These are phyloP conservation scores for Caligus rogercresseyi DNA, from an alignment of 1,140 invertebrate species.

Conservation along the genomic window DNA sequence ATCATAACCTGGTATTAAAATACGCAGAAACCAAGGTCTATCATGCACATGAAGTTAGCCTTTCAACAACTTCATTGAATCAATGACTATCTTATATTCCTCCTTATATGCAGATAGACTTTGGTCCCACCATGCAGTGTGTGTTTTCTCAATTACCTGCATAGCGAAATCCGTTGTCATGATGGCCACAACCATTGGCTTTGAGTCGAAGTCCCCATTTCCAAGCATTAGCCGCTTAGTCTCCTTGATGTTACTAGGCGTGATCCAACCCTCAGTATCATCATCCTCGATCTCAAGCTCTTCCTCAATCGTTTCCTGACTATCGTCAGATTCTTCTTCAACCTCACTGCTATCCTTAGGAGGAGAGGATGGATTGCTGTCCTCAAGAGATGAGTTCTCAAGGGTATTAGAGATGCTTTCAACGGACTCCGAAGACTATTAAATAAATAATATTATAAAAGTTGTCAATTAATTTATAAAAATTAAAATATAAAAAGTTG, in stretches of 20 bases:
- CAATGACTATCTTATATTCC: no score
- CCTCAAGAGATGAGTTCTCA: constrained; percentile 9
- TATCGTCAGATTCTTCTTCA: constrained; percentile 47
- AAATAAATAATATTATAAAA: not conserved
- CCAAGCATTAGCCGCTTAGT: constrained; percentile 22
- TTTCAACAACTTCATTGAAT: no score
- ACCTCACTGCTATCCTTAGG: constrained; percentile 44
- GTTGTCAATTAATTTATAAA: not conserved
- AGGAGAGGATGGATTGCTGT: constrained; percentile 29
- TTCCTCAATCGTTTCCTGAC: constrained; percentile 48
- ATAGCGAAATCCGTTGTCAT: constrained; percentile 91
- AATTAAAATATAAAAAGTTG: no score
- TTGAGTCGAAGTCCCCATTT: constrained; percentile 20
- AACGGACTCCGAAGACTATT: not conserved
- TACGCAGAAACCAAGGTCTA: no score
- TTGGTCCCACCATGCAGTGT: no score
- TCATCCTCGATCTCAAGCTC: constrained; percentile 36
- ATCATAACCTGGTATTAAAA: constrained; percentile 15
- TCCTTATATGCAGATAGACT: no score
- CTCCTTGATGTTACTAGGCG: constrained; percentile 22
- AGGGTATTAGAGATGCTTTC: not conserved
- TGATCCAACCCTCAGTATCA: constrained; percentile 35
- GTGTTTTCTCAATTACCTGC: constrained; percentile 37
- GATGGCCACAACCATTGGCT: constrained; percentile 57
- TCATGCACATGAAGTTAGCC: no score